Conservation (phyloP, 2,113 vertebrate genomes). For the Bubalus kerabau region DNA sequence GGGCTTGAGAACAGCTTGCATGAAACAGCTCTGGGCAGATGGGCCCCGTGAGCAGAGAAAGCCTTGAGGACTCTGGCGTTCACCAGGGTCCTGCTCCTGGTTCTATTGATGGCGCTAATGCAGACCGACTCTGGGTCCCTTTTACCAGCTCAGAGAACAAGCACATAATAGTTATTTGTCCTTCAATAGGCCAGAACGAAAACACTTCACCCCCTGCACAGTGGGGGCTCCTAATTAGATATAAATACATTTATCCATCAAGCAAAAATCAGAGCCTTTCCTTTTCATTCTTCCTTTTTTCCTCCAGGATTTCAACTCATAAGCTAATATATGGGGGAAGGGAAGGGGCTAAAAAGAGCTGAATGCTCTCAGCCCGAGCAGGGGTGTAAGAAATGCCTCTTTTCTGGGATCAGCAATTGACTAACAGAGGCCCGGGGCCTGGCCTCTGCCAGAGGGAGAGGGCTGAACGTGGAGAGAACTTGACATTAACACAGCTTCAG, state of each 20-base stretch:
- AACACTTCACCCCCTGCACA: constrained; percentile 44
- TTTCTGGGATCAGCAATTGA: constrained; percentile 73
- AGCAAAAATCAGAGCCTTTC: constrained; percentile 67
- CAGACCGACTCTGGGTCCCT: constrained; percentile 52
- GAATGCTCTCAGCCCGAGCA: constrained; percentile 63
- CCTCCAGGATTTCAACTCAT: constrained; percentile 25
- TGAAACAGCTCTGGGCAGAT: background rate
- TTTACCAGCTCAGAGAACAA: constrained; percentile 31
- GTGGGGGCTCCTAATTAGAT: constrained; percentile 59
- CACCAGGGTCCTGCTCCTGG: background rate
- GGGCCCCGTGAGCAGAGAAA: background rate
- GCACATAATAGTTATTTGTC: background rate
- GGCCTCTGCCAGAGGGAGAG: constrained; percentile 47
- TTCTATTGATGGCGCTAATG: background rate
- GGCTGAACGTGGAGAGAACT: constrained; percentile 54
- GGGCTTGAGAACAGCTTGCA: background rate
- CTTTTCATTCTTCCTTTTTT: constrained; percentile 30
- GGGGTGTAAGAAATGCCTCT: constrained; percentile 70
- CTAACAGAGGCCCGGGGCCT: background rate
- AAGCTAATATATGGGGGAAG: constrained; percentile 68
- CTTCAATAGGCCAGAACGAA: constrained; percentile 28
- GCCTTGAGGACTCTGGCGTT: background rate
- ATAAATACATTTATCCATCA: constrained; percentile 66
- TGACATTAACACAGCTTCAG: constrained; percentile 66
- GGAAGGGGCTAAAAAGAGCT: constrained; percentile 68